phyloP scores from a whole-genome alignment of 37 sponge, comb jelly and placozoan species.

The Crambe crambe region DNA sequence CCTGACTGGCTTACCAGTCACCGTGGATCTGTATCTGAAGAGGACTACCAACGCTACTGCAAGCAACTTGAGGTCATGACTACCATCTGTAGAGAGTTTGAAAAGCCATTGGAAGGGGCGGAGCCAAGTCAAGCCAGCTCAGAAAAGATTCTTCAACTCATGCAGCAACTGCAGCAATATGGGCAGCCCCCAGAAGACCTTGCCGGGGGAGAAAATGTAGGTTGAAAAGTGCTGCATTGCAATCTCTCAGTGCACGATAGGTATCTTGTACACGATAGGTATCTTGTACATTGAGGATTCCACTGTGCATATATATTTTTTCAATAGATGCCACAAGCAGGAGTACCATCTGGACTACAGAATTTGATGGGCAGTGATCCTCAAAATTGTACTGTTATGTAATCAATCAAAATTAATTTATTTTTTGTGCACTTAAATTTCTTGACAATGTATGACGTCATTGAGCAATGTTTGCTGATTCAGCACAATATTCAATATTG shows the following conservation, averaged over 20 bases:
- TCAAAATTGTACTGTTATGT: constrained; percentile 33
- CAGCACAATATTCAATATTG: neutral
- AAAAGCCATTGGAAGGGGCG: constrained; percentile 30
- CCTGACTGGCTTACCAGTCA: constrained; percentile 72
- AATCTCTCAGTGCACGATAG: neutral
- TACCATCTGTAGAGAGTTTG: constrained; percentile 67
- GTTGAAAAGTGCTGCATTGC: neutral
- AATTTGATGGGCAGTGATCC: constrained; percentile 14
- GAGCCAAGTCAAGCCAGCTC: constrained; percentile 28
- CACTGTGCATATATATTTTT: neutral
- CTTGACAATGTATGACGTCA: neutral
- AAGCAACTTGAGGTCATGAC: constrained; percentile 79
- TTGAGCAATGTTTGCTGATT: neutral
- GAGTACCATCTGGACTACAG: neutral
- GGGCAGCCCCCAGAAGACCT: constrained; percentile 74
- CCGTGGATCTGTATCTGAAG: constrained; percentile 13
- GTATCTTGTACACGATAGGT: neutral
- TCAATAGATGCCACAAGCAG: neutral
- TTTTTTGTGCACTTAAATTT: neutral
- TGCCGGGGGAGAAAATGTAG: constrained; percentile 45
- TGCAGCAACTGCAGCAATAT: constrained; percentile 81
- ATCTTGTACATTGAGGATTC: neutral
- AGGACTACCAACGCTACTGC: constrained; percentile 48
- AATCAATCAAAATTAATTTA: neutral
- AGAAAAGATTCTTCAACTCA: constrained; percentile 60